These are phyloP conservation scores for Synchiropus splendidus DNA, from an alignment of 2,113 vertebrate species.

Conservation along the genomic window DNA sequence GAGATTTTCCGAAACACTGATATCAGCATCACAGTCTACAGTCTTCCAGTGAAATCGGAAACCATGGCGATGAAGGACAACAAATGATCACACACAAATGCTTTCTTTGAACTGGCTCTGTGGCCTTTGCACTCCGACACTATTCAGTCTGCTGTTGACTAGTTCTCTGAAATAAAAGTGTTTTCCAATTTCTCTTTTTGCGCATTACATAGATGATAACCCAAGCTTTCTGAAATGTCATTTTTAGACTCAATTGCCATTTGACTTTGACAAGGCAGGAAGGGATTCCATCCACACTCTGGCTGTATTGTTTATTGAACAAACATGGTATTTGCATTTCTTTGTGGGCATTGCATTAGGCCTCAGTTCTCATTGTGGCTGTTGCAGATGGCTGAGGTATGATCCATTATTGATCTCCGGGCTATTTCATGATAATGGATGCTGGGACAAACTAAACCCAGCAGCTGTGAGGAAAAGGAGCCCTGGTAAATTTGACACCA, in stretches of 20 bases:
- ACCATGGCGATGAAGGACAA: constrained; percentile 33
- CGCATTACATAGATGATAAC: no score
- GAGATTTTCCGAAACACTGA: constrained; percentile 75
- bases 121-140: no score
- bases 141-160: no score
- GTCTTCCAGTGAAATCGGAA: constrained; percentile 48
- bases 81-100: constrained; percentile 13
- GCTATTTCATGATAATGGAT: constrained; percentile 33
- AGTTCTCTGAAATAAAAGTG: no score
- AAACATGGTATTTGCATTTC: constrained; percentile 29
- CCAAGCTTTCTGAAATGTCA: no score
- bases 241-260: no score
- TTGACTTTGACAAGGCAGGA: neutral
- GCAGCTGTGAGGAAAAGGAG: constrained; percentile 19
- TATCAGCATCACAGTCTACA: constrained; percentile 83
- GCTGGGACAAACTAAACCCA: constrained; percentile 13
- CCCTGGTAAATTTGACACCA: constrained; percentile 27
- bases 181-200: neutral
- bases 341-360: constrained; percentile 13
- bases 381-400: constrained; percentile 22
- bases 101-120: constrained; percentile 1
- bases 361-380: constrained; percentile 21
- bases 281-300: constrained; percentile 3
- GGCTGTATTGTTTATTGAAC: constrained; percentile 24
- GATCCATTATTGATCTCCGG: constrained; percentile 40